Conservation (phyloP, 2,888 invertebrate species). For the Callimorpha dominula region DNA sequence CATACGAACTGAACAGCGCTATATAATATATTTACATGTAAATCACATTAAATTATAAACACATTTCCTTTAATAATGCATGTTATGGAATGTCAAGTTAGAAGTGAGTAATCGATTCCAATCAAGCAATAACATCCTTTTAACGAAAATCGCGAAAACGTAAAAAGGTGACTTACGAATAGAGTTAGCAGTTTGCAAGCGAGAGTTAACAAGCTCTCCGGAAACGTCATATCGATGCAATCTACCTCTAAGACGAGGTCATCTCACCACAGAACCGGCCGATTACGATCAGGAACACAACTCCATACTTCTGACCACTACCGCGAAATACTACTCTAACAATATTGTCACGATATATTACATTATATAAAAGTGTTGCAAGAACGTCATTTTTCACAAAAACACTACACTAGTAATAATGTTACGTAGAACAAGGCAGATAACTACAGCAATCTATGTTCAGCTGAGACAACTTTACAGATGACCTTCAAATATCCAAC, state of each 20-base stretch:
- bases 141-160: conserved; percentile 13
- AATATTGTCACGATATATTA: conserved; percentile 56
- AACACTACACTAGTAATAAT: conserved; percentile 30
- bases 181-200: conserved; percentile 58
- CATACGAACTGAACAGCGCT: conserved; percentile 53
- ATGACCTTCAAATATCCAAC: conserved; percentile 63
- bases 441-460: conserved; percentile 64
- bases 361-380: conserved; percentile 23
- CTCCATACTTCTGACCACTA: conserved; percentile 47
- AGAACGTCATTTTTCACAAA: conserved; percentile 28
- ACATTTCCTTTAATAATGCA: conserved; percentile 12
- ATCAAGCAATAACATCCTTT: neutral
- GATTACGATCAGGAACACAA: conserved; percentile 37
- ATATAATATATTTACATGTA: neutral
- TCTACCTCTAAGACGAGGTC: conserved; percentile 62
- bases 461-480: conserved; percentile 64
- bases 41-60: conserved; percentile 4
- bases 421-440: conserved; percentile 46
- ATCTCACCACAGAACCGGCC: conserved; percentile 57
- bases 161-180: conserved; percentile 58
- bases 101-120: conserved; percentile 7
- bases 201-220: conserved; percentile 63
- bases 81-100: conserved; percentile 6
- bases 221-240: conserved; percentile 63
- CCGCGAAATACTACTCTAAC: conserved; percentile 53